phyloP scores from a whole-genome alignment of 2,888 invertebrate genomes.

The Isotomurus palustris region DNA sequence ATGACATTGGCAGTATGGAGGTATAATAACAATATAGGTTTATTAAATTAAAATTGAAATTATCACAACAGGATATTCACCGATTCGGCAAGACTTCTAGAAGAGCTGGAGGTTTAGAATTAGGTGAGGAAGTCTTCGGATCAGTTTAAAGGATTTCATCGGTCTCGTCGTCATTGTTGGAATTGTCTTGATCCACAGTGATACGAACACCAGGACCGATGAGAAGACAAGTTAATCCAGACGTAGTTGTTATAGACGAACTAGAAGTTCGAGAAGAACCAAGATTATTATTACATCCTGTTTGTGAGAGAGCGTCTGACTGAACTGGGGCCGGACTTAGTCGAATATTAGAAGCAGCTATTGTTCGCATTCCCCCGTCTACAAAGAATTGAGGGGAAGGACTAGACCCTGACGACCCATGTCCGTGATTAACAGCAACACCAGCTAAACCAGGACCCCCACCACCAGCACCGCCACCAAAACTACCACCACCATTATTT shows the following conservation, averaged over 20 bases:
- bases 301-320: no score
- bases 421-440: neutral
- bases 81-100: neutral
- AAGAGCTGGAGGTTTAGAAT: neutral
- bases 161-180: neutral
- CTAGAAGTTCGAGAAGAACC: slow-evolving; percentile 4
- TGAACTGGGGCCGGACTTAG: slow-evolving; percentile 12
- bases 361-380: neutral
- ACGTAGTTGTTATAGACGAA: slow-evolving; percentile 2
- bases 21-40: no score
- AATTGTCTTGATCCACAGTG: slow-evolving; percentile 16
- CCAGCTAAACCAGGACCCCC: slow-evolving; percentile 12
- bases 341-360: slow-evolving; percentile 12
- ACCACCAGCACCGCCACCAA: slow-evolving; percentile 19
- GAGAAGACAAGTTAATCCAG: slow-evolving; percentile 14
- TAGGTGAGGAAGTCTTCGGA: neutral
- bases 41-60: neutral
- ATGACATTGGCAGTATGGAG: no score
- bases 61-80: neutral
- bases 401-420: neutral
- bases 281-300: slow-evolving; percentile 1
- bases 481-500: neutral
- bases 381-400: slow-evolving; percentile 2
- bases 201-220: slow-evolving; percentile 24
- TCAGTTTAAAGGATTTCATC: neutral